These are phyloP conservation scores for Microchirus variegatus DNA, from an alignment of 2,797 vertebrate species.

Conservation along the genomic window DNA sequence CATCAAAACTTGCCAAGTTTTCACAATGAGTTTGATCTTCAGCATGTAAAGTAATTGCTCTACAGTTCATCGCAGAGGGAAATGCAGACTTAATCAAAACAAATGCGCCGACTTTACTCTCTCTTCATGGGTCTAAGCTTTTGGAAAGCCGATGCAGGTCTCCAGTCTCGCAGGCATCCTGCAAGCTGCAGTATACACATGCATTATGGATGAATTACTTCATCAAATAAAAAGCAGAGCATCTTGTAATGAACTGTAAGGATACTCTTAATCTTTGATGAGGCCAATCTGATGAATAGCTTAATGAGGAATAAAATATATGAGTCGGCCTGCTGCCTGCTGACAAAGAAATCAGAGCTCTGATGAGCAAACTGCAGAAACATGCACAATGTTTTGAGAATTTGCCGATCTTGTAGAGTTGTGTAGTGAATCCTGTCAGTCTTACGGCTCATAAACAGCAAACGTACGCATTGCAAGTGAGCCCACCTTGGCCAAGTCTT, in stretches of 20 bases:
- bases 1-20: conserved; percentile 37
- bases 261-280: conserved; percentile 80
- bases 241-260: conserved; percentile 76
- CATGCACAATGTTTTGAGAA: conserved; percentile 26
- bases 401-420: conserved; percentile 24
- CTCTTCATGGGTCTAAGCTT: conserved; percentile 25
- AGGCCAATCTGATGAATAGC: conserved; percentile 73
- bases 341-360: conserved; percentile 52
- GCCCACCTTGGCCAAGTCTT: conserved; percentile 29
- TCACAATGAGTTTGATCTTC: conserved; percentile 56
- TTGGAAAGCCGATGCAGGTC: conserved; percentile 35
- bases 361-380: conserved; percentile 36
- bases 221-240: conserved; percentile 77
- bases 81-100: conserved; percentile 68
- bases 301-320: conserved; percentile 67
- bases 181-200: conserved; percentile 71
- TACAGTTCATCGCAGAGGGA: conserved; percentile 47
- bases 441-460: conserved; percentile 23
- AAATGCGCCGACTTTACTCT: conserved; percentile 47
- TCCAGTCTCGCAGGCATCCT: conserved; percentile 56
- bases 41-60: conserved; percentile 57
- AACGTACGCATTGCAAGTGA: conserved; percentile 17
- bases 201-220: conserved; percentile 81
- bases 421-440: conserved; percentile 56
- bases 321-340: conserved; percentile 53